Conservation (phyloP, 2,888 invertebrate species). For the Tyria jacobaeae region DNA sequence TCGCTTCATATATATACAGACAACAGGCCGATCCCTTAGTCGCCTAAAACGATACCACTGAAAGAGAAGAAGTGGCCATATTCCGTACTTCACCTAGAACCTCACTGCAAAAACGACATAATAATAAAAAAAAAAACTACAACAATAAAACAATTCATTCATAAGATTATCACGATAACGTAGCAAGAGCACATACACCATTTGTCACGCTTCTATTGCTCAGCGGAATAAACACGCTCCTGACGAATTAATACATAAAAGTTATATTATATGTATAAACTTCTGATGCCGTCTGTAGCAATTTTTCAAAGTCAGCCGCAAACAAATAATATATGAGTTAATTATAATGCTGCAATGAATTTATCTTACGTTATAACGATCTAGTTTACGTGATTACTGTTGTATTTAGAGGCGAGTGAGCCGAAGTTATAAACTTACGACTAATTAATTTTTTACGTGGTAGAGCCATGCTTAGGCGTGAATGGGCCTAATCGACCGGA, state of each 20-base stretch:
- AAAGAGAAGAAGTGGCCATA: no score
- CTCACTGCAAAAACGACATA: not conserved
- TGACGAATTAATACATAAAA: conserved; percentile 4
- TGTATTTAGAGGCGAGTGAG: not conserved
- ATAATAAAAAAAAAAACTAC: not conserved
- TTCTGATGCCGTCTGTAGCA: not conserved
- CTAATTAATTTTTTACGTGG: no score
- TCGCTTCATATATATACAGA: no score
- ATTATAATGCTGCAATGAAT: conserved; percentile 33
- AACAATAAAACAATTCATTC: not conserved
- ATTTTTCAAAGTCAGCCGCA: conserved; percentile 12
- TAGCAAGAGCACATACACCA: not conserved
- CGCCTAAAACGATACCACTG: no score
- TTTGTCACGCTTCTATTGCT: not conserved
- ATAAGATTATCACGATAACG: not conserved
- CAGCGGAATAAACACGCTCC: not conserved
- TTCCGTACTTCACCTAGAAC: no score
- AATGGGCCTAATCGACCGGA: no score
- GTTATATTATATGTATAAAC: not conserved
- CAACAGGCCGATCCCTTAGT: no score
- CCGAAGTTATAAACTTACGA: conserved; percentile 14
- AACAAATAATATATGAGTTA: conserved; percentile 22
- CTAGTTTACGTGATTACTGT: conserved; percentile 19
- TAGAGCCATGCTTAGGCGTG: no score
- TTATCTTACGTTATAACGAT: conserved; percentile 43